phyloP scores from a whole-genome alignment of 1,140 invertebrate species.

The Planococcus citri region DNA sequence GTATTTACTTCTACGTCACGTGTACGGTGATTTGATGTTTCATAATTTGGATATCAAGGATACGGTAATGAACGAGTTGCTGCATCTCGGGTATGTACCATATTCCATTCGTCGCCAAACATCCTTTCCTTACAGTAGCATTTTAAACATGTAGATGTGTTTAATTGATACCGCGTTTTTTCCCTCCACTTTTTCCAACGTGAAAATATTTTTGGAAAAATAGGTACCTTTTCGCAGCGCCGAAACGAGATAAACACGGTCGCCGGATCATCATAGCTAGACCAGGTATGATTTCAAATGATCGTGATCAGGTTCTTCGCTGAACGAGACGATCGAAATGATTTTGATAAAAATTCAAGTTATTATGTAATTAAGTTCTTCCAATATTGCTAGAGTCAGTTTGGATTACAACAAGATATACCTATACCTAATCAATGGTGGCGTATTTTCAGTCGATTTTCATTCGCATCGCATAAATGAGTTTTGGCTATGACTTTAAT shows the following conservation, averaged over 20 bases:
- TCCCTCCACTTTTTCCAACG: too few species aligned
- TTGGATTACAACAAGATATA: too few species aligned
- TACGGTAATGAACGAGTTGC: slow-evolving; percentile 52
- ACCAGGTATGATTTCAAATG: slow-evolving; percentile 62
- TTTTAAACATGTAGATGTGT: too few species aligned
- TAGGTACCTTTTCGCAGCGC: slow-evolving; percentile 61
- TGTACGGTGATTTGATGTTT: slow-evolving; percentile 46
- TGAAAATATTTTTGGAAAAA: too few species aligned
- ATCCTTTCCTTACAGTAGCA: not conserved
- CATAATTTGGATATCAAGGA: slow-evolving; percentile 56
- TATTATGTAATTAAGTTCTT: too few species aligned
- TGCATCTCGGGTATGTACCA: slow-evolving; percentile 50
- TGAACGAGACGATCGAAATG: slow-evolving; percentile 10
- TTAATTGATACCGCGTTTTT: too few species aligned
- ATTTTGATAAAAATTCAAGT: too few species aligned
- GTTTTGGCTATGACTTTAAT: too few species aligned
- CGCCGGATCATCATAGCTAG: slow-evolving; percentile 60
- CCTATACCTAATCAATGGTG: too few species aligned
- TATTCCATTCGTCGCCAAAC: not conserved
- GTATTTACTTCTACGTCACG: slow-evolving; percentile 64
- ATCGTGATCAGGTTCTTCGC: not conserved
- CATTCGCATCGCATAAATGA: too few species aligned
- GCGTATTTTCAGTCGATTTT: too few species aligned
- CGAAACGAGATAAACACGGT: slow-evolving; percentile 59
- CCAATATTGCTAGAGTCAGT: too few species aligned